A percentile compares a stretch with the other conserved stretches of the same genome.
These are phyloP conservation scores for Alethe diademata DNA, from an alignment of 2,113 vertebrate species.

Conservation along the genomic window DNA sequence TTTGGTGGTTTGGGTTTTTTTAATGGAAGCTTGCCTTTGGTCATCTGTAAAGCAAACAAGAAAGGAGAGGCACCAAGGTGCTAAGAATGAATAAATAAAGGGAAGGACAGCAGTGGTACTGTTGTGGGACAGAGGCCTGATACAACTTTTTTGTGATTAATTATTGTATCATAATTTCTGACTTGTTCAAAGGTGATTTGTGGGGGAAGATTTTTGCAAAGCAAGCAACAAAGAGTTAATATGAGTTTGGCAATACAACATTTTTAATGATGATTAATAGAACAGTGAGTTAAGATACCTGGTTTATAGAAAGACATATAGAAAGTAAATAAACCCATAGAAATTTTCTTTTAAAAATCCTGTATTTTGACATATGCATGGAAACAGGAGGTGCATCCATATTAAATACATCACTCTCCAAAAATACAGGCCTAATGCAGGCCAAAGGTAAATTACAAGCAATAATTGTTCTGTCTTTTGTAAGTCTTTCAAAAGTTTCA, in stretches of 20 bases:
- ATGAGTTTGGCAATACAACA: background rate
- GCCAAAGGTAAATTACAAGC: background rate
- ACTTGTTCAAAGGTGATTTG: background rate
- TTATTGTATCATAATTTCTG: background rate
- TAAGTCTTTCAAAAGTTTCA: constrained; percentile 15
- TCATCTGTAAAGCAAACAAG: background rate
- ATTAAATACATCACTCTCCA: background rate
- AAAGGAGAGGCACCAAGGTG: background rate
- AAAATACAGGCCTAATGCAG: background rate
- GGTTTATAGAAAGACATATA: background rate
- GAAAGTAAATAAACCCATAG: background rate
- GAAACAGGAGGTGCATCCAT: background rate
- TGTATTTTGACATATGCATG: background rate
- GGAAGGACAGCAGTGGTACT: background rate
- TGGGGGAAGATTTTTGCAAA: background rate
- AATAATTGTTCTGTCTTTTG: background rate
- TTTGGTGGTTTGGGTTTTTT: background rate
- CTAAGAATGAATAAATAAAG: background rate
- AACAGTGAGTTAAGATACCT: background rate
- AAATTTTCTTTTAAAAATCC: background rate
- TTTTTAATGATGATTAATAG: background rate
- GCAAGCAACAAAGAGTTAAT: background rate
- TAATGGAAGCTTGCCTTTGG: background rate
- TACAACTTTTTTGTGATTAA: background rate
- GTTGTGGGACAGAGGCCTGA: background rate